Conservation (phyloP, 1,140 invertebrate genomes). For the Artemia franciscana region DNA sequence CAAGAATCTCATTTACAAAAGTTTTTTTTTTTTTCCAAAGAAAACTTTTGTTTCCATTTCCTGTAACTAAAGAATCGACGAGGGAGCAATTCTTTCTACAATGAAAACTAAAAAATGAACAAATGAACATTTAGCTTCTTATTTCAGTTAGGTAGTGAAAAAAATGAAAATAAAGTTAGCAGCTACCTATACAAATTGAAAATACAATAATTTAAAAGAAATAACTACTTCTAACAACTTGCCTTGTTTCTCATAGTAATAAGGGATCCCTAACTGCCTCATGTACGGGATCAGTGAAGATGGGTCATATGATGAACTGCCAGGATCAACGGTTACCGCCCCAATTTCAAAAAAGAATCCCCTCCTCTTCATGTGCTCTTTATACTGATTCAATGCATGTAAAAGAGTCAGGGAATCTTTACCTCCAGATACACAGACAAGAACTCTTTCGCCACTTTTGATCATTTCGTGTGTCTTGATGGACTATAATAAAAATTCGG, state of each 20-base stretch:
- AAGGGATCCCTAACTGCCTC: conserved; percentile 35
- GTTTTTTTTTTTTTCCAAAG: too few relatives aligned
- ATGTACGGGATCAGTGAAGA: conserved; percentile 40
- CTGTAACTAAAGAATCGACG: too few relatives aligned
- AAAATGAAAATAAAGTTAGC: too few relatives aligned
- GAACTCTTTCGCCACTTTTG: conserved; percentile 46
- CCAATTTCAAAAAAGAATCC: conserved; percentile 49
- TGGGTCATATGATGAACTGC: conserved; percentile 35
- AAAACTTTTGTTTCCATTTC: too few relatives aligned
- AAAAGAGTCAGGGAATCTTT: conserved; percentile 56
- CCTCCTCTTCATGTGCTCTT: conserved; percentile 44
- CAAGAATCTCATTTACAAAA: too few relatives aligned
- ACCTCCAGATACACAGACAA: conserved; percentile 61
- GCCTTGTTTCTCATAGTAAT: conserved; percentile 42
- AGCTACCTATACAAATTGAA: not conserved
- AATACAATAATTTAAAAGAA: not conserved
- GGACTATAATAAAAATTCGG: conserved; percentile 27
- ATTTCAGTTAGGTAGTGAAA: too few relatives aligned
- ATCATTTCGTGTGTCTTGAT: conserved; percentile 67
- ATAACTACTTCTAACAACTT: conserved; percentile 7
- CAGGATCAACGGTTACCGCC: conserved; percentile 44
- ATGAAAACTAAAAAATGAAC: too few relatives aligned
- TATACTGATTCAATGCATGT: conserved; percentile 60
- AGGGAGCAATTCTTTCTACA: too few relatives aligned
- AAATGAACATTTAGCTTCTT: too few relatives aligned